Percentiles rank a stretch among this genome's conserved stretches.
Evolutionary conservation across 2,888 invertebrate genomes (phyloP).

Genomic region (Sarcophaga caerulescens): DNA sequence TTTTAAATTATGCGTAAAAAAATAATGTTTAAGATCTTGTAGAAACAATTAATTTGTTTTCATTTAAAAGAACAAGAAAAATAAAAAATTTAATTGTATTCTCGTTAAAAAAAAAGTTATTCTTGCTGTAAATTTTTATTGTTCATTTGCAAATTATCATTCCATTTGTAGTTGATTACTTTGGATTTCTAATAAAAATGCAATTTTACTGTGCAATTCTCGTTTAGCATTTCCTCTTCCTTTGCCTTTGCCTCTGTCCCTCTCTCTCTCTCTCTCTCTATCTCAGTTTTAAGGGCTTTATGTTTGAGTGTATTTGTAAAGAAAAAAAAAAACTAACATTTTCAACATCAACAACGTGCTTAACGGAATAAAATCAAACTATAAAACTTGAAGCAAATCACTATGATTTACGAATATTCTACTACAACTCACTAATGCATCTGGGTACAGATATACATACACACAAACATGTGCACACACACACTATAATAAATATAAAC

Average conservation of each 20-base stretch:
- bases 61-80: too few species aligned
- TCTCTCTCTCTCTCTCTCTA: neutral
- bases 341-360: constrained; percentile 17
- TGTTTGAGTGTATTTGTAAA: neutral
- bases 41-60: too few species aligned
- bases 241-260: neutral
- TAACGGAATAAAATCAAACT: constrained; percentile 36
- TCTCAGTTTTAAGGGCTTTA: neutral
- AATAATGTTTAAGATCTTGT: too few species aligned
- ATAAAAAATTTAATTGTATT: too few species aligned
- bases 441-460: neutral
- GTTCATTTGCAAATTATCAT: neutral
- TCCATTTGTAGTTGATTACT: neutral
- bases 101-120: too few species aligned
- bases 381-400: constrained; percentile 59
- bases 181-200: neutral
- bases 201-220: neutral
- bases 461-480: neutral
- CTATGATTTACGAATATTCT: constrained; percentile 47
- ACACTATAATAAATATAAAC: neutral
- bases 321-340: neutral
- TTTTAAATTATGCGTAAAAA: too few species aligned
- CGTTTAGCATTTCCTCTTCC: neutral
- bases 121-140: too few species aligned
- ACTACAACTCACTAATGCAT: constrained; percentile 7